A percentile compares a stretch with the other conserved stretches of the same genome.
phyloP scores from a whole-genome alignment of 37 sponge, comb jelly and placozoan genomes.

The Haliclona indistincta region DNA sequence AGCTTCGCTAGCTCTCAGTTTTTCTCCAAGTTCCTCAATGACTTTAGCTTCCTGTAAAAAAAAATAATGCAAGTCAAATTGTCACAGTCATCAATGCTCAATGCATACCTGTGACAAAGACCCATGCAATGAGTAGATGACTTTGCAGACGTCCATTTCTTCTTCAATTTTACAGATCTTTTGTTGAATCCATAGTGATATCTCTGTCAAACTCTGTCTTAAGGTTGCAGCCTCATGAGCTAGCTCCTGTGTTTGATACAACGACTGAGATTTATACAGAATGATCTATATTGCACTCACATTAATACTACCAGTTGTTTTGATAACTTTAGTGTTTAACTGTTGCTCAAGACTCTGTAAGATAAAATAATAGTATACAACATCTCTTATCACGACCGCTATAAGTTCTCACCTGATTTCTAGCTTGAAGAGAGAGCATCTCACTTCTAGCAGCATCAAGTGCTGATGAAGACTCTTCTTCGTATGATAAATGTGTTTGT shows the following conservation, averaged over 20 bases:
- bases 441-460: no score
- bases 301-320: no score
- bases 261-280: neutral
- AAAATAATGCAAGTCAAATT: constrained; percentile 2
- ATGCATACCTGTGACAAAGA: constrained; percentile 63
- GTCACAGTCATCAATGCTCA: neutral
- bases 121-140: constrained; percentile 70
- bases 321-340: no score
- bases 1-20: constrained; percentile 22
- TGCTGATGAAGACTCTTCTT: no score
- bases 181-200: constrained; percentile 34
- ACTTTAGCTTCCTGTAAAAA: constrained; percentile 22
- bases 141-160: constrained; percentile 62
- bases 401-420: no score
- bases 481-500: no score
- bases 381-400: no score
- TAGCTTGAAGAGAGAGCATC: no score
- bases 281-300: no score
- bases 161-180: constrained; percentile 50
- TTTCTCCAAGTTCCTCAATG: constrained; percentile 24
- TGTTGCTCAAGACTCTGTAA: no score
- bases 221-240: constrained; percentile 35
- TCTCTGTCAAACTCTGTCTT: constrained; percentile 24
- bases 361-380: neutral
- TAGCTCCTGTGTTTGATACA: constrained; percentile 7